phyloP scores from a whole-genome alignment of 2,113 vertebrate genomes.

The Girardinichthys multiradiatus region DNA sequence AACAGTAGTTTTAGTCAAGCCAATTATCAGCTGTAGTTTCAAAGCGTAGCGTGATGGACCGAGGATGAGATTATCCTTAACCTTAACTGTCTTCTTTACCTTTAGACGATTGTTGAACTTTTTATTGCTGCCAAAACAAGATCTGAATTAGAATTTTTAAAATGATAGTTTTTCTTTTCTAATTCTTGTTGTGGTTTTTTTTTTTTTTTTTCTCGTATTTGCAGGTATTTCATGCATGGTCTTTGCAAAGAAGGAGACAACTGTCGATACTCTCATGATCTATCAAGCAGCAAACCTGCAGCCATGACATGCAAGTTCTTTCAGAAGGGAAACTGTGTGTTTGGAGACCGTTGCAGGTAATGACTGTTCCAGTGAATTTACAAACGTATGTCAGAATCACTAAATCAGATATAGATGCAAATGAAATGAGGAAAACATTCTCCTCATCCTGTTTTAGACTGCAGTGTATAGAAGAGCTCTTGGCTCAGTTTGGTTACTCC shows the following conservation, averaged over 20 bases:
- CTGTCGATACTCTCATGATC: conserved; percentile 96
- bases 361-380: neutral
- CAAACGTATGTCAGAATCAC: neutral
- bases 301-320: conserved; percentile 96
- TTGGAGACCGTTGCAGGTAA: conserved; percentile 97
- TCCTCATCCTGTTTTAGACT: neutral
- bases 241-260: conserved; percentile 98
- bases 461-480: too few relatives aligned
- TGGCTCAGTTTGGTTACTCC: too few relatives aligned
- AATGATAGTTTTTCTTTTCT: too few relatives aligned
- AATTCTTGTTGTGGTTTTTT: too few relatives aligned
- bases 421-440: neutral
- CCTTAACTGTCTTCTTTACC: too few relatives aligned
- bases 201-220: conserved; percentile 30
- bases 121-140: too few relatives aligned
- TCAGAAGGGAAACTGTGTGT: conserved; percentile 94
- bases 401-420: neutral
- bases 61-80: too few relatives aligned
- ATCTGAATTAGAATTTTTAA: too few relatives aligned
- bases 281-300: conserved; percentile 87
- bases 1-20: too few relatives aligned
- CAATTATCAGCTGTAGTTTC: too few relatives aligned
- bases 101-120: too few relatives aligned
- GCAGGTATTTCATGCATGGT: conserved; percentile 97
- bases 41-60: too few relatives aligned